Conservation (phyloP, 2,113 vertebrate genomes). For the Clarias macrocephalus region DNA sequence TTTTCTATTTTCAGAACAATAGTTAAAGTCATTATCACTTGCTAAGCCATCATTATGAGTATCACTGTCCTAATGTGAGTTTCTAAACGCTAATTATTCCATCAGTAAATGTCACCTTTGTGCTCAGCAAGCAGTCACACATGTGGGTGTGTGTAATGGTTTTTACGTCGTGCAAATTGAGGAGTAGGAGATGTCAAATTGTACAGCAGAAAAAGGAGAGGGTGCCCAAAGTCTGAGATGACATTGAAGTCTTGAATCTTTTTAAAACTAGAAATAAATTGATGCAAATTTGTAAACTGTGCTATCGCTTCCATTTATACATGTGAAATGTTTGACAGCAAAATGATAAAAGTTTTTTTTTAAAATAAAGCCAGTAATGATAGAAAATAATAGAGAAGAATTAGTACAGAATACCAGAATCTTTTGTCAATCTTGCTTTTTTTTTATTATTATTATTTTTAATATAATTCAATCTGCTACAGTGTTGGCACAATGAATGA, state of each 20-base stretch:
- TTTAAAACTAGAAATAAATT: neutral
- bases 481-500: too few species aligned
- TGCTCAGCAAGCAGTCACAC: conserved; percentile 3
- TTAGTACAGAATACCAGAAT: too few species aligned
- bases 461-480: too few species aligned
- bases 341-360: neutral
- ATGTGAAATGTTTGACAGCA: neutral
- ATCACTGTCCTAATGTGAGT: conserved; percentile 28
- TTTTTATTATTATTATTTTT: too few species aligned
- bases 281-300: neutral
- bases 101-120: conserved; percentile 50
- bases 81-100: conserved; percentile 38
- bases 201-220: neutral
- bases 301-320: neutral
- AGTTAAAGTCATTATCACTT: conserved; percentile 2
- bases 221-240: neutral
- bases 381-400: too few species aligned
- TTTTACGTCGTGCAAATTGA: conserved; percentile 2
- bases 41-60: conserved; percentile 21
- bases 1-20: conserved; percentile 6
- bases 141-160: neutral
- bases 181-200: conserved; percentile 26
- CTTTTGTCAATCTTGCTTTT: too few species aligned
- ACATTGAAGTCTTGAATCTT: neutral
- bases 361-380: too few species aligned